A percentile compares a stretch with the other conserved stretches of the same genome.
Evolutionary conservation across 2,888 invertebrate genomes (phyloP).

Genomic region (Pantelozetes paolii): DNA sequence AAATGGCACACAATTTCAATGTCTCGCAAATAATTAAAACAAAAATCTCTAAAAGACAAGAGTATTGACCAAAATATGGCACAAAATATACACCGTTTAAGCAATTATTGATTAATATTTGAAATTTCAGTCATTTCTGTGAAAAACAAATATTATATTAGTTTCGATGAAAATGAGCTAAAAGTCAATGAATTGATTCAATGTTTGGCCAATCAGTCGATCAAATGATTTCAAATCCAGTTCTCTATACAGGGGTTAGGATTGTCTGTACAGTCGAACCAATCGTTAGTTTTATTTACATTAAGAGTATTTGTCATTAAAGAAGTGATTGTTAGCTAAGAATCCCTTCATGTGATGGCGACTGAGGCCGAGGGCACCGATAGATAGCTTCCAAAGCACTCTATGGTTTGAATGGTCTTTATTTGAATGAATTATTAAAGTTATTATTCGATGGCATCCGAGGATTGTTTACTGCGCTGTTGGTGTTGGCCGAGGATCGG

Average conservation of each 20-base stretch:
- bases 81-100: constrained; percentile 30
- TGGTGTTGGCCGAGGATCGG: constrained; percentile 54
- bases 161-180: constrained; percentile 1
- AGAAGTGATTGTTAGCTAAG: constrained; percentile 1
- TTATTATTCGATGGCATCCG: constrained; percentile 36
- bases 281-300: neutral
- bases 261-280: too few species aligned
- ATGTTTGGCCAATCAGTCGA: too few species aligned
- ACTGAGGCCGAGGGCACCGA: neutral
- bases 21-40: neutral
- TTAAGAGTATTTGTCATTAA: constrained; percentile 9
- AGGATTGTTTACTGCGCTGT: constrained; percentile 26
- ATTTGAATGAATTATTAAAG: constrained; percentile 23
- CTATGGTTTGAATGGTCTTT: neutral
- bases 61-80: constrained; percentile 23
- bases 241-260: too few species aligned
- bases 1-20: constrained; percentile 9
- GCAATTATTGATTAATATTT: neutral
- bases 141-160: neutral
- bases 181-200: neutral
- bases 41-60: constrained; percentile 22
- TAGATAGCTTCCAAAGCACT: neutral
- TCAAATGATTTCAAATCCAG: too few species aligned
- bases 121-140: constrained; percentile 9
- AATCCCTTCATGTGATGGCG: neutral